Conservation (phyloP, 2,888 invertebrate species). For the Thelaira solivaga region DNA sequence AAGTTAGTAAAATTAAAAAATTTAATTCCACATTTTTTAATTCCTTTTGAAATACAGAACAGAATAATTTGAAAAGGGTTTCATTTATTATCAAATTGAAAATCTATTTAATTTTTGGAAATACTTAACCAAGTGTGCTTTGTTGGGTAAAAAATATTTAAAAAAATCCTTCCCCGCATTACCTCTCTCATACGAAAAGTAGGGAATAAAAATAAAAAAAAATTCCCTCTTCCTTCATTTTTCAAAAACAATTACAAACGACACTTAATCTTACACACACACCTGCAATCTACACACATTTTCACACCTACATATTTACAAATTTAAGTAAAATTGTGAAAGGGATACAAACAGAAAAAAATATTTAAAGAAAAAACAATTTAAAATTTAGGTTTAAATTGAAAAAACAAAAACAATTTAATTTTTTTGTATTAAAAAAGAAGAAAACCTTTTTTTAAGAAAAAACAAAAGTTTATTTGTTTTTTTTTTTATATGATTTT, state of each 20-base stretch:
- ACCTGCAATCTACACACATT: not conserved
- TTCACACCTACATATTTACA: conserved; percentile 53
- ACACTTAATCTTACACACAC: not conserved
- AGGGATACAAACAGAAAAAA: conserved; percentile 52
- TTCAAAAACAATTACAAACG: not conserved
- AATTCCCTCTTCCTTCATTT: not conserved
- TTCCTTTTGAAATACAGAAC: too few relatives aligned
- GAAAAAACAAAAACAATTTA: not conserved
- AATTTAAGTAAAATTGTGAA: conserved; percentile 56
- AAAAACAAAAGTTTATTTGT: conserved; percentile 46
- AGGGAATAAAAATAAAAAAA: too few relatives aligned
- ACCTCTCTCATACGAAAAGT: too few relatives aligned
- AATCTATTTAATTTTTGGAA: too few relatives aligned
- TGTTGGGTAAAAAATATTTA: too few relatives aligned
- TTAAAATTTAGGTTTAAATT: conserved; percentile 58
- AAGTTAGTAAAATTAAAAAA: too few relatives aligned
- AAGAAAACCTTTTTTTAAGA: conserved; percentile 44
- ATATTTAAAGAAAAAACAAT: conserved; percentile 27
- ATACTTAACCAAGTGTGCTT: too few relatives aligned
- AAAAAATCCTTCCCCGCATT: too few relatives aligned
- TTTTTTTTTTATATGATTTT: conserved; percentile 51
- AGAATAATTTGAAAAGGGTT: too few relatives aligned
- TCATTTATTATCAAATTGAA: too few relatives aligned
- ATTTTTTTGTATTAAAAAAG: conserved; percentile 42
- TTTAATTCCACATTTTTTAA: too few relatives aligned